phyloP scores from a whole-genome alignment of 1,140 invertebrate species.

The Andricus grossulariae region DNA sequence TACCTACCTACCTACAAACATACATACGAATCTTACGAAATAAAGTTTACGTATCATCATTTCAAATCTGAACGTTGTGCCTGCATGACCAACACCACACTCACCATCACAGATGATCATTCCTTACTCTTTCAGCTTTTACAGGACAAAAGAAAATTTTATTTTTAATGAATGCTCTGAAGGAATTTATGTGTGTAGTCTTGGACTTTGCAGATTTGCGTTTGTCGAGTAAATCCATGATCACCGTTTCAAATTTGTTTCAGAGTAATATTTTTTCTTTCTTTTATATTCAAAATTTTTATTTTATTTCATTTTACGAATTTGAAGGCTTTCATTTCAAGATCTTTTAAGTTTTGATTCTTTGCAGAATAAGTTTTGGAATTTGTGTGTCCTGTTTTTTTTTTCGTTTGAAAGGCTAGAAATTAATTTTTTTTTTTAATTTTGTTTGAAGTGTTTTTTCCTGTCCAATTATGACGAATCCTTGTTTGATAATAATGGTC shows the following conservation, averaged over 20 bases:
- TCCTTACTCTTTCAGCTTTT: not conserved
- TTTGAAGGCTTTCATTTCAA: no score
- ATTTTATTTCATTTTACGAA: no score
- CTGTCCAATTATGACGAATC: not conserved
- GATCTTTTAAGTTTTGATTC: no score
- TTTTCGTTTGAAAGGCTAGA: no score
- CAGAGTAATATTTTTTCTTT: conserved; percentile 25
- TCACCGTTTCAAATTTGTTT: conserved; percentile 34
- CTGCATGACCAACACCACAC: conserved; percentile 25
- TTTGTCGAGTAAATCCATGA: conserved; percentile 18
- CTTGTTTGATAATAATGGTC: not conserved
- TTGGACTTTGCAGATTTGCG: no score
- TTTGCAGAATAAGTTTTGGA: no score
- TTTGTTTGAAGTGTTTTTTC: no score
- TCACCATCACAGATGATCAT: conserved; percentile 26
- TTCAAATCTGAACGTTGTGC: conserved; percentile 41
- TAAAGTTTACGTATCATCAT: conserved; percentile 61
- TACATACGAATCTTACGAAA: conserved; percentile 52
- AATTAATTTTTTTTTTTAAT: no score
- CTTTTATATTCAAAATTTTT: no score
- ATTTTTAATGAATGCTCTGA: no score
- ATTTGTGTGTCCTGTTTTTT: no score
- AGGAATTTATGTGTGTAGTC: no score
- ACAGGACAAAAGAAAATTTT: not conserved
- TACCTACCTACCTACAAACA: conserved; percentile 46